Evolutionary conservation across 92 coral and sea anemone genomes (phyloP).

Genomic region (Phymanthus crucifer): DNA sequence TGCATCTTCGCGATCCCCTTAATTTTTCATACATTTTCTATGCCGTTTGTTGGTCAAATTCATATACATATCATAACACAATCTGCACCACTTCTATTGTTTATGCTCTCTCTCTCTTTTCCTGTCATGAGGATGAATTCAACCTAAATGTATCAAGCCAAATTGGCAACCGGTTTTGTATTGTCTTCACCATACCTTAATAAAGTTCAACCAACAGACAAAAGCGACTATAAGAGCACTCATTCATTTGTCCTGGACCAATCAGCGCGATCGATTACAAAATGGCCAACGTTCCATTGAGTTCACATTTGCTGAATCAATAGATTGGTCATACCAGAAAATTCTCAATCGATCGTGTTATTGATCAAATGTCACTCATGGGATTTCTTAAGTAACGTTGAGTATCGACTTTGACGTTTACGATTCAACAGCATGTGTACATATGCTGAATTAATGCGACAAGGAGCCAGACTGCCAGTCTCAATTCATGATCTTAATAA

Average conservation of each 20-base stretch:
- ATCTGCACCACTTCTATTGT: no score
- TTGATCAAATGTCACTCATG: not conserved
- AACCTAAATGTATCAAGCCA: no score
- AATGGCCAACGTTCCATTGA: not conserved
- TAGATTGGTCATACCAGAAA: not conserved
- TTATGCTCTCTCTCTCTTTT: no score
- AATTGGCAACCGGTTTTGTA: no score
- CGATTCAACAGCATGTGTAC: not conserved
- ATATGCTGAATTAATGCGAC: not conserved
- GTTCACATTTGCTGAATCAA: not conserved
- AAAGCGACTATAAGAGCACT: not conserved
- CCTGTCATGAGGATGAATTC: no score
- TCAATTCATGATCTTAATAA: not conserved
- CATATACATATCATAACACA: no score
- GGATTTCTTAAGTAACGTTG: conserved; percentile 1
- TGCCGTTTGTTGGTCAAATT: no score
- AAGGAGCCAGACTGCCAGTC: conserved; percentile 7
- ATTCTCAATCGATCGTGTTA: not conserved
- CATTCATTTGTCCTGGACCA: not conserved
- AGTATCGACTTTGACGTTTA: not conserved
- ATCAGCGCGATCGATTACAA: not conserved
- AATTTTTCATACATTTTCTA: no score
- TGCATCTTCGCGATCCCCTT: not conserved
- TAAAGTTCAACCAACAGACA: not conserved
- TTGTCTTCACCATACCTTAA: no score